Evolutionary conservation across 37 sponge, comb jelly and placozoan species (phyloP), one percentile per base, ranked within the genome.

Genomic region (Axinella damicornis): DNA sequence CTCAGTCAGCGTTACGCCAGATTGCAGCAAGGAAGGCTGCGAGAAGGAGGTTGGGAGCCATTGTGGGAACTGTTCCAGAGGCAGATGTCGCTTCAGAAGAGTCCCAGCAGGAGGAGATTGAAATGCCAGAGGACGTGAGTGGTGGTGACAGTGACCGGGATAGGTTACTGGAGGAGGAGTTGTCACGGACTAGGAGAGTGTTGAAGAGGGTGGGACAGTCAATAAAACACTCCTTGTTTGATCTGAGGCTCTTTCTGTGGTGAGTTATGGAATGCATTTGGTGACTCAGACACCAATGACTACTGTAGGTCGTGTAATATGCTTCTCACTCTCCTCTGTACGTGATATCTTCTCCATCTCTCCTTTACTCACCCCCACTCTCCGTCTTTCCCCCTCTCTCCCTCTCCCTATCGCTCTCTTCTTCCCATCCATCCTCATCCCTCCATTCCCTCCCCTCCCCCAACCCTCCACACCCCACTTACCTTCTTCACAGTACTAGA

Each of bases 221-320:
- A 20, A 4, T 86, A 21, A 58, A 56, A n/a, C 55, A 56, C 14
- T 41, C 73, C 4, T 22, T 86, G 34, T 67, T 69, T 19, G 73
- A 89, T 57, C 55, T 89, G 54, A 74, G 59, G 34, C 24, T 70
- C 1, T 89, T 89, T 57, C 14, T 82, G n/a, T 71, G 67, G 89
- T 89, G 40, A 77, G 83, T 57, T n/a, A 27, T 27, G 14, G 18
- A 36, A 20, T 46, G n/a, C n/a, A n/a, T n/a, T n/a, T n/a, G n/a
- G n/a, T n/a, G 63, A 5, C 2, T 2, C 63, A 13, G 11, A 61
- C n/a, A n/a, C 46, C n/a, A n/a, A n/a, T n/a, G n/a, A n/a, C n/a
- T n/a, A n/a, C n/a, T n/a, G n/a, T n/a, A n/a, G n/a, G n/a, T n/a
- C n/a, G n/a, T n/a, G n/a, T n/a, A n/a, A n/a, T 46, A 9, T 9